These are phyloP conservation scores for Tetraneura akinire DNA, from an alignment of 1,140 invertebrate genomes.

Conservation along the genomic window DNA sequence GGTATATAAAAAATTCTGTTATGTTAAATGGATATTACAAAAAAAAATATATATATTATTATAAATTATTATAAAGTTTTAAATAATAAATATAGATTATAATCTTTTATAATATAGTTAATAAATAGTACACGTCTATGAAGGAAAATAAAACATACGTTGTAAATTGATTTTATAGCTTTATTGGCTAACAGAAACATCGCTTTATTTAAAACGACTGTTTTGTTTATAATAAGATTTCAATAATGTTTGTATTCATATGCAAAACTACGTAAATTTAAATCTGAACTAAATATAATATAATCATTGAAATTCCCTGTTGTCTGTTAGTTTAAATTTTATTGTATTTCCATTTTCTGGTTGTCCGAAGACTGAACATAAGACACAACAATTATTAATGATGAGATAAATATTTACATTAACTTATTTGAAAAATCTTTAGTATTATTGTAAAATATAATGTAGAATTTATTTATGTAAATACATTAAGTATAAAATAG, in stretches of 20 bases:
- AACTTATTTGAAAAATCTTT: neutral
- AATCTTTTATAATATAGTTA: too few species aligned
- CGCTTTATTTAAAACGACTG: neutral
- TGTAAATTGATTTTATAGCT: neutral
- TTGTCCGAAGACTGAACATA: neutral
- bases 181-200: neutral
- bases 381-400: neutral
- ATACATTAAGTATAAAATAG: too few species aligned
- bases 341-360: neutral
- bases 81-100: too few species aligned
- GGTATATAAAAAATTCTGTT: too few species aligned
- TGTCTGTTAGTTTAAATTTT: neutral
- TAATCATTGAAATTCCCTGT: neutral
- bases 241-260: neutral
- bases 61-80: too few species aligned
- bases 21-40: too few species aligned
- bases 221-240: neutral
- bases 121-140: neutral
- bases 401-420: constrained; percentile 29
- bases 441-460: too few species aligned
- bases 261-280: neutral
- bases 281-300: neutral
- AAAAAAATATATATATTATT: too few species aligned
- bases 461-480: too few species aligned
- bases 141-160: neutral